Evolutionary conservation across 2,797 vertebrate species (phyloP), one percentile per base, ranked within the genome.

Genomic region (Crenuchus spilurus): DNA sequence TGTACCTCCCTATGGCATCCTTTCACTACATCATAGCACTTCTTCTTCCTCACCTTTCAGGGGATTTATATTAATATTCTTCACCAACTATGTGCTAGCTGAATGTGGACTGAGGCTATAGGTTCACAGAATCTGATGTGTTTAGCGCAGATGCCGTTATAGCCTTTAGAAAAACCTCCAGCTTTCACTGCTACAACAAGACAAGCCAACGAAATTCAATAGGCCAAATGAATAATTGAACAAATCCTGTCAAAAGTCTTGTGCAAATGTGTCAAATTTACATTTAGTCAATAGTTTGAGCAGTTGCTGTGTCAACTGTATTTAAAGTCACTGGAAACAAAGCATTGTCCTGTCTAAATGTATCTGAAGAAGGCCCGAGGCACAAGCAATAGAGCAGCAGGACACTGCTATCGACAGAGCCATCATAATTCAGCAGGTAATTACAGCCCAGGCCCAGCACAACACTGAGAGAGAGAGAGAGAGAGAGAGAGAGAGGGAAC

Each of bases 231-330:
- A 78, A 82, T 85, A 72, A 85, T 82, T 86, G 72, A 83, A 72
- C 69, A 73, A 76, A 72, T 77, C 69, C 52, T 74, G 70, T 81
- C 82, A 82, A 80, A 83, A 62, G 49, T 60, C 80, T 77, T 79
- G 77, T 79, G 71, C 66, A 41, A 81, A 85, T 68, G 62, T 73
- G 69, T 57, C 65, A 71, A 48, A 85, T 83, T 82, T 75, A 74
- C 76, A 83, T 83, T 72, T 44, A 54, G 83, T 81, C 80, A 77
- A 86, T 86, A 79, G 63, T 74, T 65, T 54, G 35, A 82, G 74
- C 51, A 31, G 70, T 66, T 78, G 65, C 74, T 72, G 54, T 65
- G 52, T 77, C 72, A 79, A 82, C 70, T 84, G 78, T 81, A 77
- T 84, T 87, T 79, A 85, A 79, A 81, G 46, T 81, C 63, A 77